A percentile compares a stretch with the other conserved stretches of the same genome.
phyloP scores from a whole-genome alignment of 1,140 invertebrate species.

The Diorhabda carinulata region DNA sequence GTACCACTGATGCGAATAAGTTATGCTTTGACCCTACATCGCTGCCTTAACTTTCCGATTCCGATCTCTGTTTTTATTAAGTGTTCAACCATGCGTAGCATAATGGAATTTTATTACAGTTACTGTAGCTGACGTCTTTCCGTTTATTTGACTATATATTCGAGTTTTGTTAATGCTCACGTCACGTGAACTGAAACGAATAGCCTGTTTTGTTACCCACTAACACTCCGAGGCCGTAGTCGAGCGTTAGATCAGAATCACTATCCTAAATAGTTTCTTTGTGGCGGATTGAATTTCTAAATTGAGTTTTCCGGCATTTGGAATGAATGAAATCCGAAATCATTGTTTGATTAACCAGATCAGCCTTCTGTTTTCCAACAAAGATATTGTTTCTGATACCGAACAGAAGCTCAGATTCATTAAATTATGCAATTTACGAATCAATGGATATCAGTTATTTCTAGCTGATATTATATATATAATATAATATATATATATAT shows the following conservation, averaged over 20 bases:
- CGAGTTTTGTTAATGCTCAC: slow-evolving; percentile 2
- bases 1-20: background rate
- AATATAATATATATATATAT: too few relatives aligned
- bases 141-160: slow-evolving; percentile 3
- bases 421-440: too few relatives aligned
- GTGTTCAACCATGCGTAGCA: background rate
- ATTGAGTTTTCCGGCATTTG: background rate
- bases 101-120: slow-evolving; percentile 1
- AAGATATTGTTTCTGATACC: too few relatives aligned
- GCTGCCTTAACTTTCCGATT: background rate
- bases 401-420: too few relatives aligned
- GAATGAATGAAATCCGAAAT: background rate
- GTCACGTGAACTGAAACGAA: slow-evolving; percentile 1
- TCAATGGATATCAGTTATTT: too few relatives aligned
- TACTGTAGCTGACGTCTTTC: background rate
- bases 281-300: background rate
- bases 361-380: too few relatives aligned
- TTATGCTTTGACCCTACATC: background rate
- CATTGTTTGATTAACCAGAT: too few relatives aligned
- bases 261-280: slow-evolving; percentile 1
- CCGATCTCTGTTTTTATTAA: slow-evolving; percentile 1
- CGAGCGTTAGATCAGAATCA: background rate
- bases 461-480: too few relatives aligned
- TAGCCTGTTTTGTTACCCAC: background rate
- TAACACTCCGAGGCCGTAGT: background rate